Evolutionary conservation across 2,797 vertebrate genomes (phyloP).

Genomic region (Cottoperca gobio): DNA sequence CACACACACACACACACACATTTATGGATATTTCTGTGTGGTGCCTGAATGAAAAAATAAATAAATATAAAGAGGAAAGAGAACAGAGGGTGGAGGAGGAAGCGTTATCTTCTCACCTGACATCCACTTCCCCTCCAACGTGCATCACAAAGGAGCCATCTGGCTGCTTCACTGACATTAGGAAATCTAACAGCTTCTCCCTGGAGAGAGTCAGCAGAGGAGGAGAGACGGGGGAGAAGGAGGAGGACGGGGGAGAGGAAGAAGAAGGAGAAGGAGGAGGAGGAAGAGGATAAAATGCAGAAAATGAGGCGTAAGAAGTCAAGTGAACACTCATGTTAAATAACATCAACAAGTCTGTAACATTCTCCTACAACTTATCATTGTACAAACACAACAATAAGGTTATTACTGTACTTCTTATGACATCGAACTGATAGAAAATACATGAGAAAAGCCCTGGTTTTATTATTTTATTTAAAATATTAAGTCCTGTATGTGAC

Average conservation of each 20-base stretch:
- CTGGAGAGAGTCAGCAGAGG: conserved; percentile 73
- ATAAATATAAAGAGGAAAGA: not conserved
- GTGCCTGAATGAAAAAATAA: no score
- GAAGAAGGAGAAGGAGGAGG: not conserved
- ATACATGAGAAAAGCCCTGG: no score
- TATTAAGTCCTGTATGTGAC: not conserved
- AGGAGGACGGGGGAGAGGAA: not conserved
- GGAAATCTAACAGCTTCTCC: conserved; percentile 93
- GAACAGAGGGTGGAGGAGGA: not conserved
- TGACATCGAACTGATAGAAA: not conserved
- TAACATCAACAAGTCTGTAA: not conserved
- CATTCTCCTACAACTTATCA: not conserved
- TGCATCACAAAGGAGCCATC: conserved; percentile 98
- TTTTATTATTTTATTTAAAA: not conserved
- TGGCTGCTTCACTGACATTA: conserved; percentile 92
- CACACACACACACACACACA: not conserved
- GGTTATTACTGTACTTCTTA: not conserved
- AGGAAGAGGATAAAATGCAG: not conserved
- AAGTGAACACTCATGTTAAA: not conserved
- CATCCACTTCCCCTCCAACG: conserved; percentile 94
- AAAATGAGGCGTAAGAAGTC: not conserved
- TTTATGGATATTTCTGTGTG: not conserved
- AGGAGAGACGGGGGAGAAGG: conserved; percentile 1
- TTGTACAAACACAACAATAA: not conserved
- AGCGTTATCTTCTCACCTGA: conserved; percentile 87